These are phyloP conservation scores for Microtus oregoni DNA, from an alignment of 2,113 vertebrate species.

Conservation along the genomic window DNA sequence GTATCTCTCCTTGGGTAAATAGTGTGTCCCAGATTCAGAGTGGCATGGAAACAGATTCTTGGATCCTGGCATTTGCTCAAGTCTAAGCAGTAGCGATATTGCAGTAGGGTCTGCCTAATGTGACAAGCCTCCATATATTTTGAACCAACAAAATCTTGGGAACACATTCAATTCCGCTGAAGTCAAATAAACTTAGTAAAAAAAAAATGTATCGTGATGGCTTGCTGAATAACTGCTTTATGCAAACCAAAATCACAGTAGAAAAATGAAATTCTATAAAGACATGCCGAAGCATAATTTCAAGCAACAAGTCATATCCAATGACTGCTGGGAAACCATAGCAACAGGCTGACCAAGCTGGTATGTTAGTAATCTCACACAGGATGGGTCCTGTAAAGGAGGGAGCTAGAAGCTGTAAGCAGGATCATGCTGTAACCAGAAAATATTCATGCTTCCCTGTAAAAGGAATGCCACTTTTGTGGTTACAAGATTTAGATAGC, in stretches of 20 bases:
- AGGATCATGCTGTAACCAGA: constrained; percentile 1
- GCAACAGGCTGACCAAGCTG: constrained; percentile 68
- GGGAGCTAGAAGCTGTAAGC: background rate
- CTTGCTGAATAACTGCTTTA: constrained; percentile 7
- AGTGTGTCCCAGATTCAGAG: background rate
- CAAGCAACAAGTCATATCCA: constrained; percentile 60
- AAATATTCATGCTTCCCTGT: background rate
- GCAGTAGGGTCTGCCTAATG: background rate
- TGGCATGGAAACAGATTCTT: background rate
- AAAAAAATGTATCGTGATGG: constrained; percentile 37
- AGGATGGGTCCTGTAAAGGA: background rate
- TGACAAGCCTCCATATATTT: background rate
- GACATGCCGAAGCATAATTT: constrained; percentile 69
- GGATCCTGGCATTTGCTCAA: background rate
- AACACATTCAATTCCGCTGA: background rate
- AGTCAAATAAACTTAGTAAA: background rate
- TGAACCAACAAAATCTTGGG: background rate
- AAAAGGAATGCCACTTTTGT: background rate
- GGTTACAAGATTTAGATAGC: background rate
- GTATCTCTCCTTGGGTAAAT: constrained; percentile 44
- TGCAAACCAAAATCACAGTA: constrained; percentile 34
- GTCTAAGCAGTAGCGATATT: background rate
- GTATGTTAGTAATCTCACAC: constrained; percentile 32
- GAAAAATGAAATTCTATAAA: constrained; percentile 68
- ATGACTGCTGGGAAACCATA: constrained; percentile 74